Conservation (phyloP, 2,888 invertebrate genomes). For the Chymomyza caudatula region DNA sequence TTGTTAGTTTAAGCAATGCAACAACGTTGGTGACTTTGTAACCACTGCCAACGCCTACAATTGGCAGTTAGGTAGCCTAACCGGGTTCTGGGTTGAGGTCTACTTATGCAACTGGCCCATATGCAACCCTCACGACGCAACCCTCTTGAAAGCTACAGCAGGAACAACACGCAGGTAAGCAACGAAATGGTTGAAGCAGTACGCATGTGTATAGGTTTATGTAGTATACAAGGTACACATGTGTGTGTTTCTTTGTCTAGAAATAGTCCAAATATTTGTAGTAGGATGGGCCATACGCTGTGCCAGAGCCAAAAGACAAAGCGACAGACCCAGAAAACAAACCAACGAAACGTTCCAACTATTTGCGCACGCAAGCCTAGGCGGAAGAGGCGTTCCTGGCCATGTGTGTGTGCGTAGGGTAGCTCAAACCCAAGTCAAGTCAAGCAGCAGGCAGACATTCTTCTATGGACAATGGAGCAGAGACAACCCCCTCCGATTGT, state of each 20-base stretch:
- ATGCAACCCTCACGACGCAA: not conserved
- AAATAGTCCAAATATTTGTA: slow-evolving; percentile 58
- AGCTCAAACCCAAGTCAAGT: slow-evolving; percentile 61
- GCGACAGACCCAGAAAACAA: not conserved
- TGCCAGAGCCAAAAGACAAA: not conserved
- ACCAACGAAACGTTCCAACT: not conserved
- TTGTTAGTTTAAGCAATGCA: slow-evolving; percentile 23
- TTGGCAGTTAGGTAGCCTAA: not conserved
- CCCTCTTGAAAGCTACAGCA: not conserved
- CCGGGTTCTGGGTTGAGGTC: no score
- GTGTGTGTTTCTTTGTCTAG: slow-evolving; percentile 37
- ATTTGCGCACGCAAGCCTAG: not conserved
- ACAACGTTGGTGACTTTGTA: slow-evolving; percentile 8
- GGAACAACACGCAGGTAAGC: not conserved
- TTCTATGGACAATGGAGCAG: not conserved
- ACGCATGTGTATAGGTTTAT: slow-evolving; percentile 8
- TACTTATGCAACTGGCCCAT: no score
- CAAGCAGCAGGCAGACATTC: slow-evolving; percentile 3
- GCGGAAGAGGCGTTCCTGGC: slow-evolving; percentile 41
- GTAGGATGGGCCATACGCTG: slow-evolving; percentile 13
- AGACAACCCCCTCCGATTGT: not conserved
- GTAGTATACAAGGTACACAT: slow-evolving; percentile 15
- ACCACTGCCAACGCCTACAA: not conserved
- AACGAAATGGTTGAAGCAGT: not conserved
- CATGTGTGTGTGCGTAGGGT: slow-evolving; percentile 39